Evolutionary conservation across 2,113 vertebrate species (phyloP).

Genomic region (Prolemur simus): DNA sequence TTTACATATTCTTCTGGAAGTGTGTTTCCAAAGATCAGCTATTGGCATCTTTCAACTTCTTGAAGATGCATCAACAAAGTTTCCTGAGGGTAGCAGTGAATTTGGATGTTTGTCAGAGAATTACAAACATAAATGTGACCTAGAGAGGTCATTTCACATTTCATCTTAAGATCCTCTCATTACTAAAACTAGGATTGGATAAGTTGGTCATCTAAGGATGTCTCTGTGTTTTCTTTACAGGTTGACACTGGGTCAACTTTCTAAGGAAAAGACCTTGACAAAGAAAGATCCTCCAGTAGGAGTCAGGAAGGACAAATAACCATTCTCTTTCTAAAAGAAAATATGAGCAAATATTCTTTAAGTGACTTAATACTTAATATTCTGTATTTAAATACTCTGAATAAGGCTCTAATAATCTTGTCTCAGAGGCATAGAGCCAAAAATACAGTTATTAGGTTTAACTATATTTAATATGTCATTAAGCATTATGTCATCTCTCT

Average conservation of each 20-base stretch:
- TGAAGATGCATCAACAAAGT: conserved; percentile 1
- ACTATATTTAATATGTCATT: background rate
- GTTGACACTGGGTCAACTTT: background rate
- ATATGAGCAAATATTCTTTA: background rate
- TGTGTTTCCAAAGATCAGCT: background rate
- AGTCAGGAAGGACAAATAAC: background rate
- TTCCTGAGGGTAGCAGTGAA: background rate
- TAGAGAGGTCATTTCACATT: background rate
- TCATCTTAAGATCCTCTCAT: background rate
- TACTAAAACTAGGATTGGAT: background rate
- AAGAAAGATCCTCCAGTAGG: background rate
- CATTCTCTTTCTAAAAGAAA: background rate
- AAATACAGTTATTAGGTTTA: background rate
- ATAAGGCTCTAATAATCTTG: background rate
- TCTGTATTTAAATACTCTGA: background rate
- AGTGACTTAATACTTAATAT: background rate
- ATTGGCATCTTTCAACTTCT: background rate
- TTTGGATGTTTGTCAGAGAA: background rate
- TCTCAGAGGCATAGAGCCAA: background rate
- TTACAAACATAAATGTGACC: background rate
- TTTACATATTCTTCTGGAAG: background rate
- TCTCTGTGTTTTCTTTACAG: background rate
- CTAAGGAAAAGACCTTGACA: background rate
- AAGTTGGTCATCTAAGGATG: background rate
- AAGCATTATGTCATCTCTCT: background rate